A percentile compares a stretch with the other conserved stretches of the same genome.
Conservation (phyloP, 2,797 vertebrate genomes). For the Melopsittacus undulatus region DNA sequence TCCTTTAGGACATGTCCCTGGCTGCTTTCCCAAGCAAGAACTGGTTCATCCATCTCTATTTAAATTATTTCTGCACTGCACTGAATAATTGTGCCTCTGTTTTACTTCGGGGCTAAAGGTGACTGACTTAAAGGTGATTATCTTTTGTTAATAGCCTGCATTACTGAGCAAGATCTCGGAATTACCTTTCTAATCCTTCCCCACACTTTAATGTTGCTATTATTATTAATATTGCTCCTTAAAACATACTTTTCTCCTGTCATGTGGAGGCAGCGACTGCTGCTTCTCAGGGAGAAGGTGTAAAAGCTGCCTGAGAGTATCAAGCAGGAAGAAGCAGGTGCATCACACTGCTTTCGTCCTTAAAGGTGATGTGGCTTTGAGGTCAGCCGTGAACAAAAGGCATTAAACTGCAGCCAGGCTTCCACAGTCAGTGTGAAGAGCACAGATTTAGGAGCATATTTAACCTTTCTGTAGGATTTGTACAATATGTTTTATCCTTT, state of each 20-base stretch:
- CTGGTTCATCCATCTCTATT: conserved; percentile 37
- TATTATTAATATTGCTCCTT: conserved; percentile 68
- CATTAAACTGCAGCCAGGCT: background rate
- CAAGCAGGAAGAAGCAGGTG: background rate
- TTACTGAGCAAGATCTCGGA: conserved; percentile 25
- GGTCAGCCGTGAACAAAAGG: background rate
- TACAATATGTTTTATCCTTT: background rate
- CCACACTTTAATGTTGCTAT: conserved; percentile 66
- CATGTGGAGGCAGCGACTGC: background rate
- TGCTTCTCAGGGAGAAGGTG: background rate
- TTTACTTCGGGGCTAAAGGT: conserved; percentile 61
- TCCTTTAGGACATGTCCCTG: background rate
- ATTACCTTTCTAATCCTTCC: conserved; percentile 63
- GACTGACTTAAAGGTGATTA: conserved; percentile 66
- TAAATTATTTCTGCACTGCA: conserved; percentile 38
- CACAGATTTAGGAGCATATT: background rate
- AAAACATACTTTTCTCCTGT: conserved; percentile 39
- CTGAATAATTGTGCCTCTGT: conserved; percentile 40
- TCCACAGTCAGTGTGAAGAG: fast-evolving
- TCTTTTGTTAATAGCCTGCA: conserved; percentile 66
- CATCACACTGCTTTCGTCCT: background rate
- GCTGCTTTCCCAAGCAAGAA: conserved; percentile 31
- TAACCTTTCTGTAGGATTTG: background rate
- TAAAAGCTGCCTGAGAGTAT: background rate
- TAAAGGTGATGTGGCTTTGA: background rate